Percentiles rank a stretch among this genome's conserved stretches.
Conservation (phyloP, 2,113 vertebrate species). For the Mobula hypostoma region DNA sequence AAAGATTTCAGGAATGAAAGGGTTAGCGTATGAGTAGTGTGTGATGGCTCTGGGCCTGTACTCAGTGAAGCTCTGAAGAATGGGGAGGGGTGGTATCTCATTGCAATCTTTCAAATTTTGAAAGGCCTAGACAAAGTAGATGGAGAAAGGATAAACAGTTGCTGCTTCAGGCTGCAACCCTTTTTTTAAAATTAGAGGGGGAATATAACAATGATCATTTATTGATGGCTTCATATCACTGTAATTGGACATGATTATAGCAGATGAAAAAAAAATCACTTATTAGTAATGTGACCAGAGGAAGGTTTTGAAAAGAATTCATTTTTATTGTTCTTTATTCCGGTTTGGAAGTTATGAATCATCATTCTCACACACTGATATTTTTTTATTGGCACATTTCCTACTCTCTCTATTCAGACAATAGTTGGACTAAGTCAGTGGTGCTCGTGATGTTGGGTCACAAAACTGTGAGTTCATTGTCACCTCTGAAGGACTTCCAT, state of each 20-base stretch:
- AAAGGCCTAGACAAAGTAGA: too few relatives aligned
- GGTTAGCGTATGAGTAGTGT: too few relatives aligned
- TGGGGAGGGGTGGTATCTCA: too few relatives aligned
- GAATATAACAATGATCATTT: neutral
- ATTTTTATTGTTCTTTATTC: neutral
- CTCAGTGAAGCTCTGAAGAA: too few relatives aligned
- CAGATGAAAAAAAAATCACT: neutral
- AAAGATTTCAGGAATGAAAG: too few relatives aligned
- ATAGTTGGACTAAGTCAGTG: neutral
- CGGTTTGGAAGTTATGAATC: neutral
- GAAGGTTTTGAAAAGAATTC: neutral
- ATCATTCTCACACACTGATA: neutral
- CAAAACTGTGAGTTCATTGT: neutral
- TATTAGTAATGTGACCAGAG: neutral
- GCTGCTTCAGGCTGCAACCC: too few relatives aligned
- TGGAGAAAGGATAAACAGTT: too few relatives aligned
- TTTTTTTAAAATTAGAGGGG: neutral
- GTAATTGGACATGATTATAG: neutral
- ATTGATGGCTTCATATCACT: neutral
- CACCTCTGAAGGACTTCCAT: neutral
- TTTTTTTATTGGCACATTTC: neutral
- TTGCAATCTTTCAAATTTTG: too few relatives aligned
- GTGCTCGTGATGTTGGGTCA: neutral
- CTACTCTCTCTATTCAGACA: neutral
- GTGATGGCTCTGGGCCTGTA: too few relatives aligned